Conservation (phyloP, 2,797 vertebrate genomes). For the Fundulus diaphanus region DNA sequence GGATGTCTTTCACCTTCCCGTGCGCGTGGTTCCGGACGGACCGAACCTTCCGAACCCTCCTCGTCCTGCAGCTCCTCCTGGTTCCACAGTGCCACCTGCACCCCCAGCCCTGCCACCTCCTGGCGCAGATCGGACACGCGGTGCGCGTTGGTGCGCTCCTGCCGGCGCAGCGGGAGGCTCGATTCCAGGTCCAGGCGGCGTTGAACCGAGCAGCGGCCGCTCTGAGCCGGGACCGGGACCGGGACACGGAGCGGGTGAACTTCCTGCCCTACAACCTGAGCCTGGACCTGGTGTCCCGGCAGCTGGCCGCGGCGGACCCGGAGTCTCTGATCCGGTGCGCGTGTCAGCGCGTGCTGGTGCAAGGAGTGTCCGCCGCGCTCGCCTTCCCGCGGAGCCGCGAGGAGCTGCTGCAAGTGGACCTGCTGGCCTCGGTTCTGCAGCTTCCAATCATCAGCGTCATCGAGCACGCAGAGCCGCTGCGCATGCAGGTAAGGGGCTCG, state of each 20-base stretch:
- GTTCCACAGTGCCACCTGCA: constrained; percentile 76
- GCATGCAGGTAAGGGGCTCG: constrained; percentile 79
- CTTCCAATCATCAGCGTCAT: constrained; percentile 90
- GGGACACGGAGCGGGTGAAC: constrained; percentile 52
- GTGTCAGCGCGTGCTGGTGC: constrained; percentile 85
- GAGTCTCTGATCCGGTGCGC: constrained; percentile 86
- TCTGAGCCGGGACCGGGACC: constrained; percentile 51
- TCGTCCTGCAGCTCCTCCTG: constrained; percentile 67
- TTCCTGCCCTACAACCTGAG: constrained; percentile 87
- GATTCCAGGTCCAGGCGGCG: constrained; percentile 82
- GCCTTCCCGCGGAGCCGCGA: constrained; percentile 88
- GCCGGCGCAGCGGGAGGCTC: constrained; percentile 79
- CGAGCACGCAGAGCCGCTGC: constrained; percentile 82
- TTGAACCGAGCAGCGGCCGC: constrained; percentile 75
- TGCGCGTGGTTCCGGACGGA: constrained; percentile 65
- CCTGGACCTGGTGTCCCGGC: constrained; percentile 84
- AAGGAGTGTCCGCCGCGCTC: constrained; percentile 87
- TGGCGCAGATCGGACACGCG: constrained; percentile 79
- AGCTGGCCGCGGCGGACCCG: constrained; percentile 83
- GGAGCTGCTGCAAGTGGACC: constrained; percentile 89
- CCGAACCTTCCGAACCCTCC: constrained; percentile 59
- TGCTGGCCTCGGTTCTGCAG: constrained; percentile 86
- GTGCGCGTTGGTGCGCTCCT: constrained; percentile 88
- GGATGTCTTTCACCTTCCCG: constrained; percentile 77
- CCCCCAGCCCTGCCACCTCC: constrained; percentile 88